Conservation (phyloP, 2,113 vertebrate species). For the Mustela lutreola region DNA sequence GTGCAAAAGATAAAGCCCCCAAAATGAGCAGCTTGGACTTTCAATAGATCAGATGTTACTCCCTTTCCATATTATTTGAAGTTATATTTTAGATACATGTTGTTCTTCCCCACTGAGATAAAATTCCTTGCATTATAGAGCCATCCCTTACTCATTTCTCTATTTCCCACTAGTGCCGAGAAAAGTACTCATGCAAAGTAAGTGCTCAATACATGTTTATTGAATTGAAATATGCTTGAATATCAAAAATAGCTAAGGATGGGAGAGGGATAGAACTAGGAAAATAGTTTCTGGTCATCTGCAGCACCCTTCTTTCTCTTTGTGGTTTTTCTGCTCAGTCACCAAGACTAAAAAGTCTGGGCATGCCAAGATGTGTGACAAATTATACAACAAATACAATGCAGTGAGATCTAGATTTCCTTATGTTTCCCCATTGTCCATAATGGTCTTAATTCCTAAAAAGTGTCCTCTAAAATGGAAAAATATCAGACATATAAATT, state of each 20-base stretch:
- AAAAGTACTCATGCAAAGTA: neutral
- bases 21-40: neutral
- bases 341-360: neutral
- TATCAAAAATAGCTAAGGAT: neutral
- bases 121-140: neutral
- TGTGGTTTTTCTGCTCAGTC: neutral
- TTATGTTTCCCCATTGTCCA: neutral
- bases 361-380: neutral
- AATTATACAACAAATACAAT: conserved; percentile 21
- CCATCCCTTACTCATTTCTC: neutral
- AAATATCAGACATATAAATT: neutral
- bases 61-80: conserved; percentile 44
- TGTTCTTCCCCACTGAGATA: neutral
- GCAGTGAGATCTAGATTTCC: neutral
- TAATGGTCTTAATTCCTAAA: neutral
- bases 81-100: conserved; percentile 25
- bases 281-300: neutral
- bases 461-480: neutral
- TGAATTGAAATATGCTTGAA: neutral
- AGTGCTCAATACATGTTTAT: neutral
- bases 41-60: conserved; percentile 7
- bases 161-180: neutral
- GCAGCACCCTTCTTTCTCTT: neutral
- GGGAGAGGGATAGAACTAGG: neutral
- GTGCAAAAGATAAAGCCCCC: neutral